These are phyloP conservation scores for Helarctos malayanus DNA, from an alignment of 2,797 vertebrate species.

Conservation along the genomic window DNA sequence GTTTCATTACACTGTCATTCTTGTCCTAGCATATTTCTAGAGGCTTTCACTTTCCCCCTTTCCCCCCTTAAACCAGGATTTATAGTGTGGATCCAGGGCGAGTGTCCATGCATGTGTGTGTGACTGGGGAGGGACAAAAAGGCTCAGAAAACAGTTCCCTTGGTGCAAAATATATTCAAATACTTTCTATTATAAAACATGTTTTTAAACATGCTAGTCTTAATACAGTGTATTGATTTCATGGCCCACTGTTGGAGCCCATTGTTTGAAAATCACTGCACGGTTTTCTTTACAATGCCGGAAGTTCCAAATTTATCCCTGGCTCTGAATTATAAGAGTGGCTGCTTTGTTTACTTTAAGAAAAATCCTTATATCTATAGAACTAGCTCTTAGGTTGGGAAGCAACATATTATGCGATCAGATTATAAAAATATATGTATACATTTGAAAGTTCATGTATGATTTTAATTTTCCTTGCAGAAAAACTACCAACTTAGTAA, in stretches of 20 bases:
- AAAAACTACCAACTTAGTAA: constrained; percentile 25
- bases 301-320: not conserved
- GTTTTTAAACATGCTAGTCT: not conserved
- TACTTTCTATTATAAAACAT: not conserved
- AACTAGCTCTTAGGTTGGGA: constrained; percentile 11
- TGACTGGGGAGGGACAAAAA: not conserved
- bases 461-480: constrained; percentile 37
- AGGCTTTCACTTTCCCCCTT: not conserved
- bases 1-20: not conserved
- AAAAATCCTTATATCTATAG: not conserved
- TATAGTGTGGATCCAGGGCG: not conserved
- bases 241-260: not conserved
- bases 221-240: not conserved
- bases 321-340: not conserved
- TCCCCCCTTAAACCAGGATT: accelerated
- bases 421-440: not conserved
- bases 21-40: not conserved
- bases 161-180: not conserved
- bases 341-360: not conserved
- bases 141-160: not conserved
- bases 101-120: not conserved
- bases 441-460: not conserved
- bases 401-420: constrained; percentile 38
- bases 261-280: not conserved
- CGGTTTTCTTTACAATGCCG: not conserved